These are phyloP conservation scores for Bathynomus jamesi DNA, from an alignment of 1,140 invertebrate species.

Conservation along the genomic window DNA sequence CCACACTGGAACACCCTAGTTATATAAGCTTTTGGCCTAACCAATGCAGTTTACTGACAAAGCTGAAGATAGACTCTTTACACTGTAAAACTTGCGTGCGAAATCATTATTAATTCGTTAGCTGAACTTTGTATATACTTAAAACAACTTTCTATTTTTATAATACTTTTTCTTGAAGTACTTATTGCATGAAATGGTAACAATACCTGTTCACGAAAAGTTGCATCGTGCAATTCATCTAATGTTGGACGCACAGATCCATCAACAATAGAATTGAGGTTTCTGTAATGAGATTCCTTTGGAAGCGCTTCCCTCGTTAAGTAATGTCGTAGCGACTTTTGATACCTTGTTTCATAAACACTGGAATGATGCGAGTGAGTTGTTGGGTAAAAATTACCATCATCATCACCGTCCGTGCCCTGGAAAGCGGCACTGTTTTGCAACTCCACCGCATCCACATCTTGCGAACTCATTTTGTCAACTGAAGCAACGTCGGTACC, in stretches of 20 bases:
- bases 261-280: constrained; percentile 21
- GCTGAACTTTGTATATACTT: too few species aligned
- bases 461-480: neutral
- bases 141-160: too few species aligned
- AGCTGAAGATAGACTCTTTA: too few species aligned
- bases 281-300: constrained; percentile 21
- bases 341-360: constrained; percentile 24
- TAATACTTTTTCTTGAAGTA: too few species aligned
- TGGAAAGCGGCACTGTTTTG: neutral
- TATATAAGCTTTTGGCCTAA: too few species aligned
- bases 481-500: too few species aligned
- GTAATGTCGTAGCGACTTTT: constrained; percentile 19
- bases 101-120: too few species aligned
- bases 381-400: neutral
- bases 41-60: too few species aligned
- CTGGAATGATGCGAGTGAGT: neutral
- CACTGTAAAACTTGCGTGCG: too few species aligned
- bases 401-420: neutral
- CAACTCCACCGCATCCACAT: neutral
- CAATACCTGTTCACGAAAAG: constrained; percentile 3
- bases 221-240: constrained; percentile 30
- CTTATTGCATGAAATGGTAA: too few species aligned
- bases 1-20: too few species aligned
- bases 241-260: constrained; percentile 15
- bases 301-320: constrained; percentile 20